Percentiles rank a stretch among this genome's conserved stretches.
These are phyloP conservation scores for Agonopterix subpropinquella DNA, from an alignment of 2,888 invertebrate genomes.

Conservation along the genomic window DNA sequence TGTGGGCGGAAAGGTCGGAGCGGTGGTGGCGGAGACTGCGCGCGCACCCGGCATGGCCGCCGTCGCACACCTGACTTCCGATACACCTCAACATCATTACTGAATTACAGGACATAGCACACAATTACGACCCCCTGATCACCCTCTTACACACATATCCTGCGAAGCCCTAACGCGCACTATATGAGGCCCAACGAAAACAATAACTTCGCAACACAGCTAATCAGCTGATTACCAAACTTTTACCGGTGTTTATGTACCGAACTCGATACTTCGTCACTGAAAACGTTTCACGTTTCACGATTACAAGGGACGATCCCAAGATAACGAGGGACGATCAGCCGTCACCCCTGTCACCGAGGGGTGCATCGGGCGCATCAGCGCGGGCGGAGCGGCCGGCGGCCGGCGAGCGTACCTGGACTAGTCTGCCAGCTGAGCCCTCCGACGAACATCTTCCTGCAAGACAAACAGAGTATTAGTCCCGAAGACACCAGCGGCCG, in stretches of 20 bases:
- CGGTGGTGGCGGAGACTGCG: conserved; percentile 54
- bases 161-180: conserved; percentile 31
- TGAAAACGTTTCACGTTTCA: conserved; percentile 41
- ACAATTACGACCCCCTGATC: conserved; percentile 27
- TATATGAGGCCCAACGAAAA: conserved; percentile 30
- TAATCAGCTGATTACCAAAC: conserved; percentile 73
- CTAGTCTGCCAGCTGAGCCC: conserved; percentile 99
- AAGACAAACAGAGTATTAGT: conserved; percentile 78
- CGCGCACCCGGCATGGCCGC: conserved; percentile 73
- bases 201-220: conserved; percentile 39
- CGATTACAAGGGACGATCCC: conserved; percentile 21
- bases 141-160: conserved; percentile 28
- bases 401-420: conserved; percentile 87
- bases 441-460: conserved; percentile 99
- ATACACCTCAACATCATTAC: conserved; percentile 56
- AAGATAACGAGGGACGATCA: conserved; percentile 27
- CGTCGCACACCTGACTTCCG: conserved; percentile 66
- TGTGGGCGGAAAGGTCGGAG: conserved; percentile 39
- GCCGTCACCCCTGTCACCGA: conserved; percentile 37
- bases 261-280: conserved; percentile 42
- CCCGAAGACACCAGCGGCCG: conserved; percentile 25
- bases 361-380: conserved; percentile 54
- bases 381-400: conserved; percentile 42
- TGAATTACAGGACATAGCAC: conserved; percentile 51
- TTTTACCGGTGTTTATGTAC: conserved; percentile 64